Evolutionary conservation across 2,113 vertebrate genomes (phyloP), one percentile per base, ranked within the genome.

Genomic region (Pipra filicauda): DNA sequence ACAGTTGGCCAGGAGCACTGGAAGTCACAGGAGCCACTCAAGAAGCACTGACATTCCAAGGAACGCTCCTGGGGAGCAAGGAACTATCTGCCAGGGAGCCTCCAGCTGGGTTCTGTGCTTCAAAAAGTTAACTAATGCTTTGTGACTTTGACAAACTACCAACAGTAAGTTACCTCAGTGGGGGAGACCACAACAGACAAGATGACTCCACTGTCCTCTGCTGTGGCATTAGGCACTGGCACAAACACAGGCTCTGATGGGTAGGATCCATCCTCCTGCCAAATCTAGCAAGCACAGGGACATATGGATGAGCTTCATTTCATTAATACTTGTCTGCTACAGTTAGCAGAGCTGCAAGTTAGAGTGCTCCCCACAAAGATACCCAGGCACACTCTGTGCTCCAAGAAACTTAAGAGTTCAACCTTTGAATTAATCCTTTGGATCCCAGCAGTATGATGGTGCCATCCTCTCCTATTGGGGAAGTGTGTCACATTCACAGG

Each of bases 171-270:
- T 98, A 99, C 99, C 98, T 98, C 96, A 31, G 98, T 72, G 8
- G 98, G 98, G n/a, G 98, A 99, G 91, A 99, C 95, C 88, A 99
- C 98, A 43, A 98, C 98, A 46, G 99, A 99, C 93, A 99, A 79
- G 95, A 99, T 94, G 37, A 99, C 98, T 9, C 99, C 99, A 22
- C 97, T 98, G 67, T 99, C 99, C 94, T 99, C 99, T 85, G 98
- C 98, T 2, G 6, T 96, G 76, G 98, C 96, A 17, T 97, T 66
- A 41, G 98, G 99, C 52, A 96, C 95, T 39, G 99, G 98, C 62
- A 99, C 98, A 97, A 99, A 99, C 95, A 99, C 80, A 0, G 99
- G 99, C 89, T 99, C 99, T 35, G 99, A 99, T 0, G 99, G 99
- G 97, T 98, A 99, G 93, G 97, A 98, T 43, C 98, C 98, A 57